phyloP scores from a whole-genome alignment of 1,140 invertebrate genomes.

The Venturia canescens region DNA sequence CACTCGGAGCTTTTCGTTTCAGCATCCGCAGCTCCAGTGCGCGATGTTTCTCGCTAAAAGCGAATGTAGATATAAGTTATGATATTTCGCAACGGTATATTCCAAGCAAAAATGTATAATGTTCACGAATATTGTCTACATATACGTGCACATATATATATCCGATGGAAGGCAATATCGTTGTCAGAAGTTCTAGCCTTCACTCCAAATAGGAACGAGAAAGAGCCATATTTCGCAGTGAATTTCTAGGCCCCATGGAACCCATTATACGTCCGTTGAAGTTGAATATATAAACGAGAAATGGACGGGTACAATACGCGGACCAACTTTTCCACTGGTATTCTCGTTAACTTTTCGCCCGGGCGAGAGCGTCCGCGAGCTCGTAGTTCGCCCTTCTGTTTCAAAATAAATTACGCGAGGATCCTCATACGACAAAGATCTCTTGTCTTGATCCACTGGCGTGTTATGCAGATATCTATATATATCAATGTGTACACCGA shows the following conservation, averaged over 20 bases:
- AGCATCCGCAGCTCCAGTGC: no score
- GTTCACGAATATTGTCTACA: no score
- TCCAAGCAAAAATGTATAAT: no score
- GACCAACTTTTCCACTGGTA: background rate
- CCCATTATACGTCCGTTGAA: background rate
- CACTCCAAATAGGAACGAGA: background rate
- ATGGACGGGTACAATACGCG: background rate
- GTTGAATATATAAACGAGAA: conserved; percentile 4
- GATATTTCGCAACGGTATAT: no score
- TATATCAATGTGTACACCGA: background rate
- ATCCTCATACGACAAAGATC: background rate
- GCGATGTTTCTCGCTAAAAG: no score
- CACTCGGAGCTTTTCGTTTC: no score
- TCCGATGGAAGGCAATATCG: no score
- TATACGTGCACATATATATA: no score
- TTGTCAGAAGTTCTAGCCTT: no score
- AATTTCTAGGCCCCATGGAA: background rate
- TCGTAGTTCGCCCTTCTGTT: background rate
- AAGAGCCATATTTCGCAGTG: background rate
- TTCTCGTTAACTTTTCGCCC: background rate
- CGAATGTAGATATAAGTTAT: no score
- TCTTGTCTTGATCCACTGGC: background rate
- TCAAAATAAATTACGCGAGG: background rate
- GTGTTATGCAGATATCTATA: conserved; percentile 1
- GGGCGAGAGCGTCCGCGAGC: background rate